Evolutionary conservation across 1,140 invertebrate genomes (phyloP), one percentile per base, ranked within the genome.

Genomic region (Cryptotermes secundus): DNA sequence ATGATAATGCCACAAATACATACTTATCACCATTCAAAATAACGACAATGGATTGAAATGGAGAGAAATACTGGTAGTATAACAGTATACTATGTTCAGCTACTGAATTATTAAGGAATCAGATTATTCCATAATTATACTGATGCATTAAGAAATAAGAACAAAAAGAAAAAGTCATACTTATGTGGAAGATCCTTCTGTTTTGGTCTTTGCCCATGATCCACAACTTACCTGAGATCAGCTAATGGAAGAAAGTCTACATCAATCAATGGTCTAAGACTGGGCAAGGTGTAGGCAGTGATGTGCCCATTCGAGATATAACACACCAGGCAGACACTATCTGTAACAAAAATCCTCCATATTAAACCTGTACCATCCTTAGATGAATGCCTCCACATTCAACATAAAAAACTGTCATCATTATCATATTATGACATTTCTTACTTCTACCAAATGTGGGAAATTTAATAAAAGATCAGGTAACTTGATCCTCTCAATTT

Each of bases 251-350:
- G 92, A 92, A 99, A 98, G 90, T 99, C 97, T 82, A 97, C 94
- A 91, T 98, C 96, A 87, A 98, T 93, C 81, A 99, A 92, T 85
- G 94, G 95, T 90, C 96, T 95, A 87, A 99, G 92, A 89, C 96
- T 98, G 81, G 98, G 98, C 89, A 99, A 91, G 92, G 96, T 98
- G 91, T 97, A 98, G 80, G 96, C 95, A 87, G 95, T 93, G 88
- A 99, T 91, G 90, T 97, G 97, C 85, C 98, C 97, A 90, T 95
- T 98, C 82, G 97, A 98, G 87, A 98, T 91, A 91, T 99, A 99
- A 90, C 96, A 97, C 83, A 96, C 95, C 87, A 99, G 92, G 90
- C 97, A 99, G 86, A 97, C 96, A 89, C 96, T 97, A 91, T 98
- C 97, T 98, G 92, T 31, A 92, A 92, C 87, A 36, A 19, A 83